Evolutionary conservation across 2,797 vertebrate species (phyloP).

Genomic region (Silurus aristotelis): DNA sequence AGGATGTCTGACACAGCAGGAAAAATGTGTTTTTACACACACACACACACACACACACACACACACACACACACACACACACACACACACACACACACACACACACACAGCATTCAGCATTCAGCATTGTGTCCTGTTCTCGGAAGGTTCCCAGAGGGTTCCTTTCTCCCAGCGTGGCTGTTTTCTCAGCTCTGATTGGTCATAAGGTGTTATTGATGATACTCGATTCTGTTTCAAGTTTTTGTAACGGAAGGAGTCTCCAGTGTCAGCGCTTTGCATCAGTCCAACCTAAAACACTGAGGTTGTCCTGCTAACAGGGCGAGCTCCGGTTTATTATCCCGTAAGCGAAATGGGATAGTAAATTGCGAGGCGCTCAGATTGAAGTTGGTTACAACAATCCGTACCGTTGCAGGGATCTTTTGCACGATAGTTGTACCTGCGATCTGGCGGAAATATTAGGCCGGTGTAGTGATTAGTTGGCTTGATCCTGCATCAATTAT

Average conservation of each 20-base stretch:
- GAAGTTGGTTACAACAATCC: no score
- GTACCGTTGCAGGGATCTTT: no score
- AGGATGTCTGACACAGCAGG: slow-evolving; percentile 34
- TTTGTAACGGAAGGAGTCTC: not conserved
- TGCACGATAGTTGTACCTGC: no score
- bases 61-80: not conserved
- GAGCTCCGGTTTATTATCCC: not conserved
- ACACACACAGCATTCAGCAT: no score
- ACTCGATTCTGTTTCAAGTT: not conserved
- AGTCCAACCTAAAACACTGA: not conserved
- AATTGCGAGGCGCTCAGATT: no score
- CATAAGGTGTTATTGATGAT: not conserved
- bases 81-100: not conserved
- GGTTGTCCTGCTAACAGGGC: not conserved
- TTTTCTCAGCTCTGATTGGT: not conserved
- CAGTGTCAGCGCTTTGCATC: not conserved
- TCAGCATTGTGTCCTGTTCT: not conserved
- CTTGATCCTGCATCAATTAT: not conserved
- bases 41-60: slow-evolving; percentile 12
- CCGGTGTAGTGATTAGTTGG: not conserved
- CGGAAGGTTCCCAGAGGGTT: no score
- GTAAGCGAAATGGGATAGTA: not conserved
- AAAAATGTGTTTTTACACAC: slow-evolving; percentile 31
- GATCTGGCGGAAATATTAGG: no score
- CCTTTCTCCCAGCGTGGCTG: no score